Percentiles rank a stretch among this genome's conserved stretches.
Conservation (phyloP, 2,888 invertebrate genomes). For the Noctua comes region DNA sequence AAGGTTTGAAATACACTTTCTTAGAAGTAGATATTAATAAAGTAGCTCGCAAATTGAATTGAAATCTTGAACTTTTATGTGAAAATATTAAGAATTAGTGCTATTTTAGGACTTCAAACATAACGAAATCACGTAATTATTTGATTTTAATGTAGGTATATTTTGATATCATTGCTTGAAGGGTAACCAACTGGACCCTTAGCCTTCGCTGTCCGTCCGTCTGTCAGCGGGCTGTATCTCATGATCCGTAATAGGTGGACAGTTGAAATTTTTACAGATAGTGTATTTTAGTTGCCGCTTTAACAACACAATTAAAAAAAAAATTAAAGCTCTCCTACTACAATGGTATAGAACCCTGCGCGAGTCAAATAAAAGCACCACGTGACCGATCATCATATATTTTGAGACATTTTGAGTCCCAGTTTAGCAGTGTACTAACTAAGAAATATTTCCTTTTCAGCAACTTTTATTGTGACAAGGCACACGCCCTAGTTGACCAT, state of each 20-base stretch:
- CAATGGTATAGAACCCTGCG: too few species aligned
- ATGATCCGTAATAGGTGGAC: too few species aligned
- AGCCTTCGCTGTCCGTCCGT: too few species aligned
- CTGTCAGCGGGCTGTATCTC: too few species aligned
- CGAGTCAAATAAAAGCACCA: background rate
- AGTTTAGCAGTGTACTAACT: background rate
- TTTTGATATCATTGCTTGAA: too few species aligned
- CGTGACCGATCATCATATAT: background rate
- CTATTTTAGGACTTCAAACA: background rate
- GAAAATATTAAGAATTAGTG: background rate
- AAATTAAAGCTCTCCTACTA: too few species aligned
- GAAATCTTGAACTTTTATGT: background rate
- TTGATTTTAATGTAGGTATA: too few species aligned
- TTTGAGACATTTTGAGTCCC: background rate
- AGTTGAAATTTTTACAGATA: too few species aligned
- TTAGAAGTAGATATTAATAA: background rate
- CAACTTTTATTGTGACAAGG: slow-evolving; percentile 10
- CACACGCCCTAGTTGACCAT: slow-evolving; percentile 13
- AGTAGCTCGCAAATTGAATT: background rate
- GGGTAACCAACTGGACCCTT: too few species aligned
- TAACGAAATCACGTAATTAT: too few species aligned
- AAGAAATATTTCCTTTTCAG: background rate
- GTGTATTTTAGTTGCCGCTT: too few species aligned
- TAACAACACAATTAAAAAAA: too few species aligned
- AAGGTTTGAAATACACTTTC: background rate